Base-by-base conservation (phyloP, 2,797 vertebrate species). In the Clangula hyemalis region DNA sequence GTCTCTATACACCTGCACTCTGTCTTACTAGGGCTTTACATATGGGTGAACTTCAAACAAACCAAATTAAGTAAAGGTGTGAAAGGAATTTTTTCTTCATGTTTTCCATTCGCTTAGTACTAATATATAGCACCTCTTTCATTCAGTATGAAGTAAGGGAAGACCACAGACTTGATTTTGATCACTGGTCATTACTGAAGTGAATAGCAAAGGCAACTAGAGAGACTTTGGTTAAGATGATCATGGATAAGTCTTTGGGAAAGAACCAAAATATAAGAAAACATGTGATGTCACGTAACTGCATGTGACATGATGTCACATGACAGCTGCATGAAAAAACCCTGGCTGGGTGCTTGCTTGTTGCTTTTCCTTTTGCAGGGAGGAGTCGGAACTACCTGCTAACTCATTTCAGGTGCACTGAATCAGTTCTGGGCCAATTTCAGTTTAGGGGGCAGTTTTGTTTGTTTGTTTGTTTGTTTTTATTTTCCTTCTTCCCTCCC, bases 311-410 rank as follows among this genome's bases (percentile, higher is more conserved):
- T 49, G 49, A 51, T 25, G 24, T 51, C 4, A 51, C 49, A 25
- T 66, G 70, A 78, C 81, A 86, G 30, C 32, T 78, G 13, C 30
- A 20, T 0, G 3, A n/a, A 49, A 30, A 41, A 79, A 17, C 17
- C 0, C 0, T 17, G 9, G 3, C 10, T 34, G 7, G 4, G 2
- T 65, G 24, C 16, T 77, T 6, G 10, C 16, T 51, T 49, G 4
- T 11, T 71, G 16, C 41, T 73, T 79, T 85, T 75, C 9, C 24
- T 83, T 89, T 66, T 64, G 34, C 19, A 81, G 51, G 24, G 28
- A 85, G 47, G 53, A 71, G 45, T 56, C 24, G 73, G 72, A 43
- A 32, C 83, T 65, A 76, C 28, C 39, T 83, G 21, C 51, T 88
- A 58, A 80, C 7, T 10, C 8, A 45, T 56, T 90, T 80, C 85